Evolutionary conservation across 2,888 invertebrate genomes (phyloP).

Genomic region (Morpho helenor): DNA sequence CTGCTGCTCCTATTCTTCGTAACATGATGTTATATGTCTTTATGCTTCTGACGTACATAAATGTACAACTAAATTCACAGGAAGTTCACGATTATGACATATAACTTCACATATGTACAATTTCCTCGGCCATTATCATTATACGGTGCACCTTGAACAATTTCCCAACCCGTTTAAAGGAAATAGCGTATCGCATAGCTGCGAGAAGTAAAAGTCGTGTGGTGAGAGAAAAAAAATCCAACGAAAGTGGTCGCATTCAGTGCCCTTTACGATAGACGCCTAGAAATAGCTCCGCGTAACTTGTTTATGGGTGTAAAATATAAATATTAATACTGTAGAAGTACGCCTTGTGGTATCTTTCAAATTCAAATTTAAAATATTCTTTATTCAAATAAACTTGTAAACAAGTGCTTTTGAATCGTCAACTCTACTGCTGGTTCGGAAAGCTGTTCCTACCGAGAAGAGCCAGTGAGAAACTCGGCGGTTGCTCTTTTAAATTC

Average conservation of each 20-base stretch:
- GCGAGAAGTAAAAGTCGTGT: conserved; percentile 23
- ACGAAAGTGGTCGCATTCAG: conserved; percentile 18
- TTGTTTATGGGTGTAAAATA: neutral
- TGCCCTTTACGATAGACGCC: conserved; percentile 19
- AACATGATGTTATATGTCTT: too few species aligned
- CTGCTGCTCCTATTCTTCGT: too few species aligned
- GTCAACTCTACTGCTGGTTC: too few species aligned
- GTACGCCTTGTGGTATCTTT: too few species aligned
- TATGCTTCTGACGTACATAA: too few species aligned
- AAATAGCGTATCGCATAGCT: conserved; percentile 17
- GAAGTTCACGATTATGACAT: conserved; percentile 1
- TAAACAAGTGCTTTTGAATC: too few species aligned
- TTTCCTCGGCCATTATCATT: conserved; percentile 10
- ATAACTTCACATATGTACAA: neutral
- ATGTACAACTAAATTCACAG: neutral
- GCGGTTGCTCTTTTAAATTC: too few species aligned
- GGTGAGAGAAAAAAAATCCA: conserved; percentile 17
- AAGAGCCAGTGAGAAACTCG: too few species aligned
- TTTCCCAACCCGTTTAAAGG: conserved; percentile 13
- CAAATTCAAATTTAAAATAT: too few species aligned
- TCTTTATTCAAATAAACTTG: too few species aligned
- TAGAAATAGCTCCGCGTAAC: conserved; percentile 1
- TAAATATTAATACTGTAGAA: too few species aligned
- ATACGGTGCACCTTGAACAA: neutral
- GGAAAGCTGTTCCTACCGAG: too few species aligned